Base-by-base conservation (phyloP, 2,797 vertebrate species). In the Sebastes variabilis region DNA sequence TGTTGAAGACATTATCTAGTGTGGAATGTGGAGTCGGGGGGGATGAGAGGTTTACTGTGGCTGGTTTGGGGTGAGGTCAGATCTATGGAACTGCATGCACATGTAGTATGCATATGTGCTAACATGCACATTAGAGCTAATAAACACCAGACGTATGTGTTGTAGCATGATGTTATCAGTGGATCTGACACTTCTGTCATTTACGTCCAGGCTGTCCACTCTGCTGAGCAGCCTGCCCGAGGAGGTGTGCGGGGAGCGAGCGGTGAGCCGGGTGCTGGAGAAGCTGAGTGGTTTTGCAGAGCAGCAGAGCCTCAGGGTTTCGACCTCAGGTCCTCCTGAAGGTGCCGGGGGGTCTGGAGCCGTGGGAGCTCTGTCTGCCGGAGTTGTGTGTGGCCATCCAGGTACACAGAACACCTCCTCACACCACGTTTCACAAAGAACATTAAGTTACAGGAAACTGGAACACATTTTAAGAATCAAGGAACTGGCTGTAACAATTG, bases 301-400 rank as follows among this genome's bases (percentile, higher is more conserved):
- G 71, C 89, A 80, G 81, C 82, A 89, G 13, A 89, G 87, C 18
- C 61, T 96, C 55, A 86, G 91, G 70, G 93, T 96, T 76, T 76
- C 72, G 88, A 7, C 92, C 94, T 1, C 89, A 88, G 0, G 68
- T 92, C 22, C 95, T 97, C 83, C 80, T 96, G 62, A 94, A 89
- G 71, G 91, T 92, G 64, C 84, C 97, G 30, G 86, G 77, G 78
- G 89, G 89, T 3, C 91, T 97, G 12, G 94, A 93, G 14, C 46
- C 65, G 2, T 96, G 96, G 94, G 95, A 96, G 56, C 91, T 97
- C 42, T 96, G 96, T 74, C 95, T 91, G 76, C 95, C 96, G 0
- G 96, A 97, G 29, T 75, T 96, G 8, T 94, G 94, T 16, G 95
- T 95, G 71, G 96, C 94, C 68, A 86, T 96, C 3, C 92, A 96